Evolutionary conservation across 2,113 vertebrate species (phyloP).

Genomic region (Desmodus rotundus): DNA sequence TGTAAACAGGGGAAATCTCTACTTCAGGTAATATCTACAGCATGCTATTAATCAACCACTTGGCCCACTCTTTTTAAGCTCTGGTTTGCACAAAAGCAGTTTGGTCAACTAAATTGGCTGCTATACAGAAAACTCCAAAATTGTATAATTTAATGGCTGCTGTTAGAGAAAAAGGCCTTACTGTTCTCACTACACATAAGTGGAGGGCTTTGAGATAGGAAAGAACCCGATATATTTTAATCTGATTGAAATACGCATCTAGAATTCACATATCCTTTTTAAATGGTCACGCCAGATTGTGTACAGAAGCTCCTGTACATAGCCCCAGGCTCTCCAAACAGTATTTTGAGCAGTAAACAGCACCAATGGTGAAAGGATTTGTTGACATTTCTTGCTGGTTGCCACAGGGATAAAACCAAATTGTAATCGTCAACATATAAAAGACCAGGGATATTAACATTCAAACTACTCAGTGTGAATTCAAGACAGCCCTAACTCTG

Average conservation of each 20-base stretch:
- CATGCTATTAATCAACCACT: neutral
- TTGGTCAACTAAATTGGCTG: constrained; percentile 30
- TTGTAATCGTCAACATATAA: neutral
- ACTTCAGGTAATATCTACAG: neutral
- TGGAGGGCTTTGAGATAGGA: neutral
- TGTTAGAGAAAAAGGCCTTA: neutral
- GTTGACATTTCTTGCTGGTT: neutral
- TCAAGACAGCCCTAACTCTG: constrained; percentile 3
- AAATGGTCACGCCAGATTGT: constrained; percentile 15
- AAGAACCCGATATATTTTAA: neutral
- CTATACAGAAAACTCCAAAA: neutral
- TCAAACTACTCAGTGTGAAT: neutral
- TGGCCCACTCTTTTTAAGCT: neutral
- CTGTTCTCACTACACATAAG: neutral
- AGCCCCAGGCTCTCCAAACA: neutral
- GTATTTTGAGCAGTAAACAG: constrained; percentile 26
- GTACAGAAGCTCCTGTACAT: neutral
- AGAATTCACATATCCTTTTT: neutral
- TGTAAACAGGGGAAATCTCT: constrained; percentile 4
- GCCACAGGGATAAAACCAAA: constrained; percentile 17
- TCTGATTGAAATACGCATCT: neutral
- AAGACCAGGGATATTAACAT: neutral
- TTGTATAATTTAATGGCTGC: neutral
- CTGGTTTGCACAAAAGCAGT: neutral
- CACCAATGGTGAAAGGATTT: constrained; percentile 10